These are phyloP conservation scores for Rattus norvegicus DNA, from an alignment of 2,113 vertebrate species.

Conservation along the genomic window GRCr8 NC_086034.1:40803501-40804000, in stretches of 20 bases:
- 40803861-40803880: not conserved
- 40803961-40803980: not conserved
- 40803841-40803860: not conserved
- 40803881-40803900: not conserved
- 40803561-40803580: not conserved
- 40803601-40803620: not conserved
- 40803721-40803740: too few relatives aligned
- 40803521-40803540: not conserved
- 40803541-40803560: not conserved
- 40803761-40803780: not conserved
- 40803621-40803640: not conserved
- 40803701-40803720: not conserved
- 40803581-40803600: not conserved
- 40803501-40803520: not conserved
- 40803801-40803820: not conserved
- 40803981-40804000: not conserved
- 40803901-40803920: not conserved
- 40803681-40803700: not conserved
- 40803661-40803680: not conserved
- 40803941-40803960: not conserved
- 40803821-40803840: not conserved
- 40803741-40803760: not conserved
- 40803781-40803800: not conserved
- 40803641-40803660: not conserved
- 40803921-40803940: not conserved